phyloP scores from a whole-genome alignment of 1,140 invertebrate genomes.

The Lineus longissimus region DNA sequence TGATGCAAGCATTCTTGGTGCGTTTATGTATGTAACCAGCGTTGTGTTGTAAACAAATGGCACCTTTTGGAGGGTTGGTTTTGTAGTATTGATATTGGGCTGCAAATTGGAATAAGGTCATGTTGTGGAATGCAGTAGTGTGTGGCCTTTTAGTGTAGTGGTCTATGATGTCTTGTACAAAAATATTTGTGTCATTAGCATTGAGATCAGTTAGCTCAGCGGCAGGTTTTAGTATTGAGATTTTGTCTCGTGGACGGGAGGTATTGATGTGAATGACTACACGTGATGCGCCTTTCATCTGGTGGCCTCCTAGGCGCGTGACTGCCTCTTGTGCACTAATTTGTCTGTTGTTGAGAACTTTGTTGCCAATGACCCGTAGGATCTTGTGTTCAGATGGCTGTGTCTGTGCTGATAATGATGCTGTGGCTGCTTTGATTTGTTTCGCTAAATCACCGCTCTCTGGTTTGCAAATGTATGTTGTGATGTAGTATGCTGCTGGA shows the following conservation, averaged over 20 bases:
- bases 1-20: slow-evolving; percentile 11
- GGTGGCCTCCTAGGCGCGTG: slow-evolving; percentile 12
- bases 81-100: slow-evolving; percentile 15
- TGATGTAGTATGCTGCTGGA: slow-evolving; percentile 27
- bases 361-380: slow-evolving; percentile 6
- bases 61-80: not conserved
- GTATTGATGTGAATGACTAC: slow-evolving; percentile 21
- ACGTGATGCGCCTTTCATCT: slow-evolving; percentile 16
- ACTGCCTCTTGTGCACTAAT: slow-evolving; percentile 24
- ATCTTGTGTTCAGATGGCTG: slow-evolving; percentile 17
- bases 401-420: slow-evolving; percentile 5
- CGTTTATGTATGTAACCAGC: slow-evolving; percentile 14
- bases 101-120: slow-evolving; percentile 16
- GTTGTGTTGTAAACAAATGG: slow-evolving; percentile 6
- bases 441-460: slow-evolving; percentile 25
- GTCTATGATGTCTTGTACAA: not conserved
- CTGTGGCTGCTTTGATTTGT: slow-evolving; percentile 13
- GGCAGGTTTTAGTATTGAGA: slow-evolving; percentile 13
- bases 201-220: not conserved
- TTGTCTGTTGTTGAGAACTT: slow-evolving; percentile 15
- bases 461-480: slow-evolving; percentile 24
- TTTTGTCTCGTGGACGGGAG: slow-evolving; percentile 12
- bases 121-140: slow-evolving; percentile 7
- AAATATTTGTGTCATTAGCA: not conserved
- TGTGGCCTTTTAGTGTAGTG: not conserved